Evolutionary conservation across 2,888 invertebrate genomes (phyloP).

Genomic region (Limenitis arthemis): DNA sequence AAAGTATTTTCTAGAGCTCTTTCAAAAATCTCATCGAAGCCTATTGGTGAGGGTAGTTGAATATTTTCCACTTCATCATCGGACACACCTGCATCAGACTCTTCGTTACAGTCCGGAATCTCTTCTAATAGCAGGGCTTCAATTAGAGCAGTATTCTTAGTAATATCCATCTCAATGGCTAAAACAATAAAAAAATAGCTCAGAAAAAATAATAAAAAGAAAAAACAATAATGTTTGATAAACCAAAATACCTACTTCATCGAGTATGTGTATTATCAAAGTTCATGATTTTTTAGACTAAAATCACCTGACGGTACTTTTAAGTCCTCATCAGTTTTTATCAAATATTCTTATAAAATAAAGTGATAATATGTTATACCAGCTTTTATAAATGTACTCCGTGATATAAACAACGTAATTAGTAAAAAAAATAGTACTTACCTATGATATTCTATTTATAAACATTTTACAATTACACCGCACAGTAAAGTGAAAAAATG

Average conservation of each 20-base stretch:
- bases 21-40: slow-evolving; percentile 27
- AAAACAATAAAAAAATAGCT: slow-evolving; percentile 17
- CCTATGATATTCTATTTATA: slow-evolving; percentile 4
- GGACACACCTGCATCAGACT: slow-evolving; percentile 25
- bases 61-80: slow-evolving; percentile 26
- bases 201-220: no score
- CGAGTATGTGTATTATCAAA: slow-evolving; percentile 8
- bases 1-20: slow-evolving; percentile 21
- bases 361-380: slow-evolving; percentile 14
- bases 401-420: slow-evolving; percentile 14
- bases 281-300: slow-evolving; percentile 7
- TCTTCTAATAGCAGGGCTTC: slow-evolving; percentile 27
- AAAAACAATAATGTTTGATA: slow-evolving; percentile 16
- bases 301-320: slow-evolving; percentile 16
- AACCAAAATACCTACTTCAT: slow-evolving; percentile 15
- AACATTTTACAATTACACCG: slow-evolving; percentile 5
- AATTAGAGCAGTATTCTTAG: slow-evolving; percentile 24
- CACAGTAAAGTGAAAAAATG: slow-evolving; percentile 5
- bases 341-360: slow-evolving; percentile 19
- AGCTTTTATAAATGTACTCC: slow-evolving; percentile 14
- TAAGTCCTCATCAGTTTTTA: slow-evolving; percentile 16
- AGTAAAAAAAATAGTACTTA: slow-evolving; percentile 13
- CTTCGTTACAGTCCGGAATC: slow-evolving; percentile 24
- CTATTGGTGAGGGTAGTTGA: slow-evolving; percentile 25
- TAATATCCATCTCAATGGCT: slow-evolving; percentile 21